Conservation (phyloP, 1,140 invertebrate genomes). For the Mercenaria mercenaria region DNA sequence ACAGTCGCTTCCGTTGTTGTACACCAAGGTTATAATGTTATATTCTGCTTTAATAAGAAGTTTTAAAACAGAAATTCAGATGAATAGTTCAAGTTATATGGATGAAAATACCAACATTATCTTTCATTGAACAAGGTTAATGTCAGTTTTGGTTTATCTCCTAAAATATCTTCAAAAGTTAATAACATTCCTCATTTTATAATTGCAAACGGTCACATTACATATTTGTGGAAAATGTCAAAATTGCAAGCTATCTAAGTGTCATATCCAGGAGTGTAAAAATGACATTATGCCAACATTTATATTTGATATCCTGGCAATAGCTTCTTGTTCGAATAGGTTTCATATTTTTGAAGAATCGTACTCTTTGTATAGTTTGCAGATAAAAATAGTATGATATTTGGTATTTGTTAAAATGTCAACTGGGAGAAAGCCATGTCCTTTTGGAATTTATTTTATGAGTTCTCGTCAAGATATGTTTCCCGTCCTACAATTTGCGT, state of each 20-base stretch:
- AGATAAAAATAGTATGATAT: background rate
- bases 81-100: no score
- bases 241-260: background rate
- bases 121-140: no score
- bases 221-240: background rate
- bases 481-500: no score
- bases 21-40: no score
- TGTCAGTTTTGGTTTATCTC: no score
- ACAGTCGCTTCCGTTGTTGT: no score
- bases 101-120: no score
- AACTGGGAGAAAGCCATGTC: background rate
- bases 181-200: background rate
- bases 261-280: background rate
- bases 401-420: background rate
- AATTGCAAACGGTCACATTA: background rate
- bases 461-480: background rate
- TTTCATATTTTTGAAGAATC: background rate
- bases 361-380: background rate
- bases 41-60: no score
- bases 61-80: no score
- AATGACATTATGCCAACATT: background rate
- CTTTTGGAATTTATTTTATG: background rate
- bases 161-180: no score
- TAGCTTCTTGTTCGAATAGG: background rate
- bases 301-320: background rate